phyloP scores from a whole-genome alignment of 1,140 invertebrate genomes.

The Anadara kagoshimensis region DNA sequence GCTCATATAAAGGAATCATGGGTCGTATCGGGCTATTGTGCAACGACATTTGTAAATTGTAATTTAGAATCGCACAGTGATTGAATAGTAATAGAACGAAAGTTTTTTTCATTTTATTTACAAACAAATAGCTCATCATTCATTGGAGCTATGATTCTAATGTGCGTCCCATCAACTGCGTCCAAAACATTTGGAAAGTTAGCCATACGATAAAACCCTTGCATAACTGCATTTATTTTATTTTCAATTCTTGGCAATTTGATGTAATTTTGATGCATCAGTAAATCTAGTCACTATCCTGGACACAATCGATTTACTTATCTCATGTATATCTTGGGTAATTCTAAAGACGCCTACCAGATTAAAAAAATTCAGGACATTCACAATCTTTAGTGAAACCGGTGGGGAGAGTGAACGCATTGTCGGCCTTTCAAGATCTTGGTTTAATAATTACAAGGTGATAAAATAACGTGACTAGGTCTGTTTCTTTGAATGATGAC shows the following conservation, averaged over 20 bases:
- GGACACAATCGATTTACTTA: no score
- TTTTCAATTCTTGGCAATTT: background rate
- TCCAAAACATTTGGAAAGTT: constrained; percentile 25
- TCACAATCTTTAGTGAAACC: no score
- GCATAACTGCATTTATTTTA: background rate
- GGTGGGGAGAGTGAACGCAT: no score
- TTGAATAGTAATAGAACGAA: constrained; percentile 30
- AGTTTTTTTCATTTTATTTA: constrained; percentile 31
- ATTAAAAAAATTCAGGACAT: no score
- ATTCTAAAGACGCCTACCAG: no score
- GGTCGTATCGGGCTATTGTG: constrained; percentile 22
- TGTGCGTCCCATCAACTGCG: constrained; percentile 31
- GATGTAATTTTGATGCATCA: no score
- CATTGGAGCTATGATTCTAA: constrained; percentile 11
- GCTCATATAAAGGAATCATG: constrained; percentile 24
- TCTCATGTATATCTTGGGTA: no score
- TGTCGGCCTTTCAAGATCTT: no score
- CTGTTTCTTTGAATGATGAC: no score
- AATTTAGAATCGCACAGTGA: constrained; percentile 20
- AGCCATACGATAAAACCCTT: constrained; percentile 15
- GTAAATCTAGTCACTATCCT: no score
- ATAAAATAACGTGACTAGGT: no score
- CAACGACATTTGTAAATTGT: constrained; percentile 31
- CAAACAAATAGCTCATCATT: constrained; percentile 25
- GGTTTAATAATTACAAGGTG: no score